These are phyloP conservation scores for Altica lythri DNA, from an alignment of 2,888 invertebrate species.

Conservation along the genomic window DNA sequence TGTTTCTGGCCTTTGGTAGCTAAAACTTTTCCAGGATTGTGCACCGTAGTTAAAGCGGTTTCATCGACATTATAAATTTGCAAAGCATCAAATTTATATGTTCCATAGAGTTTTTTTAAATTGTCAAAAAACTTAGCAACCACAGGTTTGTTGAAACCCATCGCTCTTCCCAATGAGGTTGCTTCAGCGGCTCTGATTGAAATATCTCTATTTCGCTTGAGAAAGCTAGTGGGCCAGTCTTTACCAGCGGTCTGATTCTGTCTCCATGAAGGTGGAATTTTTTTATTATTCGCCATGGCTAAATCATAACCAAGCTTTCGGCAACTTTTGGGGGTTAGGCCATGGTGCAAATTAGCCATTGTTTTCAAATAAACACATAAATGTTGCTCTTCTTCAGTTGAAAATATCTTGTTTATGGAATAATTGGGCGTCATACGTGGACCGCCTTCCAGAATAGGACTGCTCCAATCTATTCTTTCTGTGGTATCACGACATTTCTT, in stretches of 20 bases:
- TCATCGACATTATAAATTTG: constrained; percentile 23
- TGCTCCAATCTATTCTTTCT: too few species aligned
- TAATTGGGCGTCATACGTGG: background rate
- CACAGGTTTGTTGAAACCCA: constrained; percentile 31
- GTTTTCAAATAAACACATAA: constrained; percentile 13
- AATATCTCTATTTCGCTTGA: constrained; percentile 2
- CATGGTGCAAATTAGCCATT: constrained; percentile 25
- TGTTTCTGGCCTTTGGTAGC: constrained; percentile 34
- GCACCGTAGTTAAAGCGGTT: constrained; percentile 18
- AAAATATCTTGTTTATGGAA: constrained; percentile 15
- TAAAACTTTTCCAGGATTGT: constrained; percentile 31
- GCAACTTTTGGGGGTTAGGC: constrained; percentile 17
- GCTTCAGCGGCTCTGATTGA: background rate
- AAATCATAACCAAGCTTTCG: constrained; percentile 20
- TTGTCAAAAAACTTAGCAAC: constrained; percentile 28
- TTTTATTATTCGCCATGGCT: constrained; percentile 3
- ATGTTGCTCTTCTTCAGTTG: constrained; percentile 16
- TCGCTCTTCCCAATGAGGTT: constrained; percentile 12
- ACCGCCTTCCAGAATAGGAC: constrained; percentile 1
- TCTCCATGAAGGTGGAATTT: constrained; percentile 10
- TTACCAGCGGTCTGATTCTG: constrained; percentile 9
- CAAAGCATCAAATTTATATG: constrained; percentile 21
- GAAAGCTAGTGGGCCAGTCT: background rate
- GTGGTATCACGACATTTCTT: too few species aligned
- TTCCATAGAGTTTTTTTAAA: constrained; percentile 20